These are phyloP conservation scores for Metridium senile DNA, from an alignment of 92 coral and sea anemone species.

Conservation along the genomic window DNA sequence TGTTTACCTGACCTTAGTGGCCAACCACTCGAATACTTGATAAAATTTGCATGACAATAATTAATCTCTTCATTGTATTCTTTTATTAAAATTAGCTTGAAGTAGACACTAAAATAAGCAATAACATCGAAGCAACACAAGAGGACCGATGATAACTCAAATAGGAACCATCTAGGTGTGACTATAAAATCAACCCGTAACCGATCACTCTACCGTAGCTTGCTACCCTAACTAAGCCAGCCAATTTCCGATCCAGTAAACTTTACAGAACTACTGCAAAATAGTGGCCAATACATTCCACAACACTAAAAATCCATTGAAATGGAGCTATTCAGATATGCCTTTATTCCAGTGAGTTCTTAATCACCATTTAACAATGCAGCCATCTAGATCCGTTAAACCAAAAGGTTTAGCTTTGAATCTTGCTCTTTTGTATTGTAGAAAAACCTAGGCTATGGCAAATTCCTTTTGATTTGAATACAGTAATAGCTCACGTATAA, in stretches of 20 bases:
- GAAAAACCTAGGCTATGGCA: constrained; percentile 8
- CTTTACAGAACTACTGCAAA: background rate
- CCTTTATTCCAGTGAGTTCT: constrained; percentile 28
- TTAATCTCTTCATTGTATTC: constrained; percentile 17
- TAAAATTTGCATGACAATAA: constrained; percentile 38
- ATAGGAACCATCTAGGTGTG: constrained; percentile 37
- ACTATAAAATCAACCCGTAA: constrained; percentile 17
- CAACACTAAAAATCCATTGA: background rate
- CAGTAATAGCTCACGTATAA: too few species aligned
- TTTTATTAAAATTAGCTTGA: constrained; percentile 34
- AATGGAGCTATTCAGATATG: constrained; percentile 20
- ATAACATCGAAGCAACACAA: constrained; percentile 25
- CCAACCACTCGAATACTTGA: background rate
- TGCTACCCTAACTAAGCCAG: constrained; percentile 41
- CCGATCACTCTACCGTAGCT: constrained; percentile 35
- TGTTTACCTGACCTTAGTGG: constrained; percentile 12
- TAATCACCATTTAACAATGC: constrained; percentile 43
- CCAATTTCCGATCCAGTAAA: constrained; percentile 20
- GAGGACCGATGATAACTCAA: constrained; percentile 29
- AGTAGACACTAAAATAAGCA: constrained; percentile 43
- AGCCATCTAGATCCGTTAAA: constrained; percentile 6
- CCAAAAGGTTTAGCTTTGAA: constrained; percentile 30
- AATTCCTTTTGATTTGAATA: background rate
- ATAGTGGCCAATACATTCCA: background rate
- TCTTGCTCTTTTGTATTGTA: constrained; percentile 22